Evolutionary conservation across 2,888 invertebrate genomes (phyloP).

Genomic region (Leptodirus hochenwartii): DNA sequence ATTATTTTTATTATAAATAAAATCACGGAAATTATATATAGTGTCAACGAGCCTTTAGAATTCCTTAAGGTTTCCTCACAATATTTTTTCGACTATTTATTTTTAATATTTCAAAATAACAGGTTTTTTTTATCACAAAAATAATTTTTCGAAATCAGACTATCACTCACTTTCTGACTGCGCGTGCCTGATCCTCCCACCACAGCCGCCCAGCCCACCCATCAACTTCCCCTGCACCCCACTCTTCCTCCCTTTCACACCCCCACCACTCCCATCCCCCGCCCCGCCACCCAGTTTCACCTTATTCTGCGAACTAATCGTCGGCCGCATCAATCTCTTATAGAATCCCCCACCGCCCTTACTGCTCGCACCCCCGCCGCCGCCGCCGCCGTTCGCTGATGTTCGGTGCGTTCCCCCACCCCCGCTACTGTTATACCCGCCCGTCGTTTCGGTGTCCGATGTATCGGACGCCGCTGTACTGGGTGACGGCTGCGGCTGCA

Average conservation of each 20-base stretch:
- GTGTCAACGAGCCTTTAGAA: too few relatives aligned
- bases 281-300: conserved; percentile 18
- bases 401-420: conserved; percentile 5
- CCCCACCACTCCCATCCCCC: conserved; percentile 17
- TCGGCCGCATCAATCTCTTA: conserved; percentile 54
- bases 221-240: conserved; percentile 18
- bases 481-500: not conserved
- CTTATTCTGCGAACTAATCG: conserved; percentile 69
- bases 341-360: conserved; percentile 24
- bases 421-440: too few relatives aligned
- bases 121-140: too few relatives aligned
- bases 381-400: not conserved
- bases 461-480: too few relatives aligned
- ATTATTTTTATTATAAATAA: too few relatives aligned
- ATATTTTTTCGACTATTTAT: too few relatives aligned
- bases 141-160: too few relatives aligned
- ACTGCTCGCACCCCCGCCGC: conserved; percentile 50
- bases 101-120: too few relatives aligned
- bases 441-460: too few relatives aligned
- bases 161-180: conserved; percentile 22
- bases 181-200: conserved; percentile 23
- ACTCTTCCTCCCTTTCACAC: conserved; percentile 15
- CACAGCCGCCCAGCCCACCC: too few relatives aligned
- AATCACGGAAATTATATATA: too few relatives aligned
- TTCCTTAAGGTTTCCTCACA: too few relatives aligned